Evolutionary conservation across 2,797 vertebrate species (phyloP).

Genomic region (Bryconaethiops microstoma): DNA sequence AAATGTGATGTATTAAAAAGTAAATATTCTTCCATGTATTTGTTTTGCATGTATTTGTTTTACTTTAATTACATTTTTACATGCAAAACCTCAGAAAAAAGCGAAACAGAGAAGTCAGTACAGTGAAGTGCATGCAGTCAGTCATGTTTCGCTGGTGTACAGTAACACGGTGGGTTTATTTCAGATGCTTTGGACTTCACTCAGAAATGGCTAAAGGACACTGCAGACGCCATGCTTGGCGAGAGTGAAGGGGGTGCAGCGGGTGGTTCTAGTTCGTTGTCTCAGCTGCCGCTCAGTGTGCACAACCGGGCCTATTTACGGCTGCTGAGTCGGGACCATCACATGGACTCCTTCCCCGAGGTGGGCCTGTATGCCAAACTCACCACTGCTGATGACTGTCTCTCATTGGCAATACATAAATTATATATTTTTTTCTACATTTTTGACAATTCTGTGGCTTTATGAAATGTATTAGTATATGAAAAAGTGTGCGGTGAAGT

Average conservation of each 20-base stretch:
- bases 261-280: conserved; percentile 60
- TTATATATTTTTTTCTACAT: no score
- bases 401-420: neutral
- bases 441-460: no score
- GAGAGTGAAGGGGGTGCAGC: conserved; percentile 52
- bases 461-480: no score
- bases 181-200: conserved; percentile 93
- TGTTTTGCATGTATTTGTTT: no score
- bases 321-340: conserved; percentile 91
- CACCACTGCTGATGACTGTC: no score
- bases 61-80: no score
- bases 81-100: no score
- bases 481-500: neutral
- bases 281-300: conserved; percentile 69
- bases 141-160: neutral
- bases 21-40: no score
- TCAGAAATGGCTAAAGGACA: conserved; percentile 90
- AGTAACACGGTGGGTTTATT: neutral
- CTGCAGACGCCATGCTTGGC: conserved; percentile 73
- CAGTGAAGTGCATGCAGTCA: no score
- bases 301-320: conserved; percentile 90
- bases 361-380: conserved; percentile 67
- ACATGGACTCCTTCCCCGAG: conserved; percentile 88
- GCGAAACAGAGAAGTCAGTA: no score
- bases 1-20: no score